Base-by-base conservation (phyloP, 2,113 vertebrate species). In the Athene cunicularia region DNA sequence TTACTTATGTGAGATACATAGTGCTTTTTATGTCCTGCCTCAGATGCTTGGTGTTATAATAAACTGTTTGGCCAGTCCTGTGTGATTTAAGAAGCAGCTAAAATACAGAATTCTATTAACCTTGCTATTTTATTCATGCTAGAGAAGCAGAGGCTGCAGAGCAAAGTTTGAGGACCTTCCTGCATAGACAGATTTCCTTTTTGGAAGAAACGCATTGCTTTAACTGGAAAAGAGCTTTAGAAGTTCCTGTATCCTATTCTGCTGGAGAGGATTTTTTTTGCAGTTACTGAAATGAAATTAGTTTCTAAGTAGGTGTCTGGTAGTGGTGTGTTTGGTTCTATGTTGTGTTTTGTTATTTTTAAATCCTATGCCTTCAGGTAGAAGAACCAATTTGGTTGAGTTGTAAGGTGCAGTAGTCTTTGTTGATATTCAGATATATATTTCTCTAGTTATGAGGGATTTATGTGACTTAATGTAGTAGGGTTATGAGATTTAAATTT, bases 1-100 rank as follows among this genome's bases (percentile, higher is more conserved):
- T 55, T 9, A 14, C 23, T 79, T 89, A 2, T 12, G 12, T 71
- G 64, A 30, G 60, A 63, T 35, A 86, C 0, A 0, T 43, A 55
- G 47, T 62, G 28, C 20, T 59, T n/a, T 75, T 73, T 86, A 24
- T 50, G 28, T 73, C 68, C 23, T 87, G 43, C 20, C 13, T 26
- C 21, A 59, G 52, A 11, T 84, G 60, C 35, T 80, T 86, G 21
- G 7, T n/a, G 1, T 84, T 88, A 5, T 17, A 66, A 43, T 76
- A 85, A 41, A 39, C 64, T 59, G 5, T 70, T 89, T 90, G 56
- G 3, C 23, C 75, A 22, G 14, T 63, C 26, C 43, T 71, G 1
- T 41, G n/a, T 47, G 32, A 14, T 43, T 70, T 91, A 58, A 80
- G 53, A 64, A 55, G 41, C 72, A 67, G 24, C 20, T 75, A 26